A percentile compares a stretch with the other conserved stretches of the same genome.
phyloP scores from a whole-genome alignment of 2,888 invertebrate species.

The Hetaerina titia region DNA sequence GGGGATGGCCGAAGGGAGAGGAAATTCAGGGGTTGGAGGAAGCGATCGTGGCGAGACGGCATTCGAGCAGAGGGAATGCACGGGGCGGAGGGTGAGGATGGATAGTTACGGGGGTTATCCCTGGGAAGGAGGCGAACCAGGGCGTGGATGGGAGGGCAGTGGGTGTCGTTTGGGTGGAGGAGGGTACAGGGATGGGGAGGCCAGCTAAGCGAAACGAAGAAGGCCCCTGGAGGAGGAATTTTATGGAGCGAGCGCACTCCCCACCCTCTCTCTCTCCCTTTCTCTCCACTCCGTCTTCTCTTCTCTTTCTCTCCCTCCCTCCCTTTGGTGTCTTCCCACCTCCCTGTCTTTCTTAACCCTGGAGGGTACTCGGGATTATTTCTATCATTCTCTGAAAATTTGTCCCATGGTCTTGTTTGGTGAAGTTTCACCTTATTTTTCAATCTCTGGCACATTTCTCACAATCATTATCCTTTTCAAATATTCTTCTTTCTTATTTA shows the following conservation, averaged over 20 bases:
- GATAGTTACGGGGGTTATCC: neutral
- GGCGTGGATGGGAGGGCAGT: neutral
- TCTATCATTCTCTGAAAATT: neutral
- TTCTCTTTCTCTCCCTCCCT: neutral
- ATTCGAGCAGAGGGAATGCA: neutral
- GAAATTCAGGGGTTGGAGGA: neutral
- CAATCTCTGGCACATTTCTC: neutral
- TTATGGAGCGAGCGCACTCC: conserved; percentile 33
- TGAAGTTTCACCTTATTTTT: neutral
- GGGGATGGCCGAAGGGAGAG: neutral
- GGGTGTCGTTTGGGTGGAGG: neutral
- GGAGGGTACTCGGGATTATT: neutral
- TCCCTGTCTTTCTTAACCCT: neutral
- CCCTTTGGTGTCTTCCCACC: neutral
- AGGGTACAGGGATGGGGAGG: neutral
- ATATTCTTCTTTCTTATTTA: neutral
- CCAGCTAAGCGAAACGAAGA: conserved; percentile 50
- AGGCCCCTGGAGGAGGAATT: neutral
- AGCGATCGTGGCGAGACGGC: neutral
- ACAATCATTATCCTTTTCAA: neutral
- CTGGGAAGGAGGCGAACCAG: neutral
- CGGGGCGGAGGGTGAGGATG: neutral
- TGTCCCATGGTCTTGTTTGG: neutral
- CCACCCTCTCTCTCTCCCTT: neutral
- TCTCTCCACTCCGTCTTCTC: neutral